A percentile compares a stretch with the other conserved stretches of the same genome.
Evolutionary conservation across 1,140 invertebrate species (phyloP).

Genomic region (Cyclina sinensis): DNA sequence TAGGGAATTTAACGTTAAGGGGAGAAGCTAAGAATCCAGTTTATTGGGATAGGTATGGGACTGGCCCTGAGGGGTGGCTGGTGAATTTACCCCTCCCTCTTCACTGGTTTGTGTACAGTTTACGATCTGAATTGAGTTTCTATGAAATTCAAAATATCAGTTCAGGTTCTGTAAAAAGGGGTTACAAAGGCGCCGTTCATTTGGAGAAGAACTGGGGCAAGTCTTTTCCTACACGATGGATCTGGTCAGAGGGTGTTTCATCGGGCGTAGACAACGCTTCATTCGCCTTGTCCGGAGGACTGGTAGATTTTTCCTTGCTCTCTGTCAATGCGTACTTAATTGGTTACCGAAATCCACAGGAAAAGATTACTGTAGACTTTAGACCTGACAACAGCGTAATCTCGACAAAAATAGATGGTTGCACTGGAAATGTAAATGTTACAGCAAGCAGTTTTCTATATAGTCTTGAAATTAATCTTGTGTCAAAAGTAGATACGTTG

Average conservation of each 20-base stretch:
- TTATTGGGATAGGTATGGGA: constrained; percentile 75
- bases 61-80: constrained; percentile 78
- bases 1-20: constrained; percentile 63
- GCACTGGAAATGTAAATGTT: constrained; percentile 71
- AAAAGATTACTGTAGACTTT: constrained; percentile 72
- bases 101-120: constrained; percentile 82
- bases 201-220: constrained; percentile 82
- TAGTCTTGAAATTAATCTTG: constrained; percentile 60
- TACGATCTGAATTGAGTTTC: constrained; percentile 69
- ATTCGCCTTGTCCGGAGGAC: constrained; percentile 75
- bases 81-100: constrained; percentile 76
- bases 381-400: constrained; percentile 72
- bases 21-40: constrained; percentile 61
- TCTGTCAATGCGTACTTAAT: constrained; percentile 73
- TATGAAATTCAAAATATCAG: constrained; percentile 67
- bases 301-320: constrained; percentile 67
- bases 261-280: constrained; percentile 45
- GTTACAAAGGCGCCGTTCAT: constrained; percentile 69
- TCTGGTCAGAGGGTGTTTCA: constrained; percentile 78
- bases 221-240: constrained; percentile 78
- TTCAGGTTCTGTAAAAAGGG: constrained; percentile 38
- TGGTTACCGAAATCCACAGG: constrained; percentile 75
- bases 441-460: constrained; percentile 61
- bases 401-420: constrained; percentile 69
- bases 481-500: constrained; percentile 49